These are phyloP conservation scores for Catamblyrhynchus diadema DNA, from an alignment of 2,797 vertebrate genomes.

Conservation along the genomic window DNA sequence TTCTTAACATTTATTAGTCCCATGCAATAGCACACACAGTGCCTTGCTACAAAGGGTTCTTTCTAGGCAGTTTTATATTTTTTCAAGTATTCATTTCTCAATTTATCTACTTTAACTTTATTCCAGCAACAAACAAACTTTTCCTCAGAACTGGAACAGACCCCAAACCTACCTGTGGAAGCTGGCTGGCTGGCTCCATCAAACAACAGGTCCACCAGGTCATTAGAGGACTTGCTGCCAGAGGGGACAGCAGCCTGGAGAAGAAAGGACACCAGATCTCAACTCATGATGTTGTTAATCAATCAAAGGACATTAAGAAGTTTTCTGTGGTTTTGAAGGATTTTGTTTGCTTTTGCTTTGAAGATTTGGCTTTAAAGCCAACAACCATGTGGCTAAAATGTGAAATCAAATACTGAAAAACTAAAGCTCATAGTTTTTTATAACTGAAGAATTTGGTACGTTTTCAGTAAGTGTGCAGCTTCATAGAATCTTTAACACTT, in stretches of 20 bases:
- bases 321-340: not conserved
- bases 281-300: not conserved
- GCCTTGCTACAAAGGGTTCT: not conserved
- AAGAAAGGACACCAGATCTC: conserved; percentile 16
- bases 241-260: conserved; percentile 80
- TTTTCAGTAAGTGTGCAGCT: not conserved
- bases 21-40: not conserved
- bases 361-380: not conserved
- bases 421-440: not conserved
- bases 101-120: not conserved
- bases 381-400: not conserved
- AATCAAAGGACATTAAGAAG: not conserved
- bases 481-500: not conserved
- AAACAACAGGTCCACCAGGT: conserved; percentile 88
- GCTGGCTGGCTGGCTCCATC: conserved; percentile 81
- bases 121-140: not conserved
- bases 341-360: not conserved
- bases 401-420: not conserved
- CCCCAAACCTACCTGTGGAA: conserved; percentile 76
- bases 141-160: not conserved
- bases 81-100: not conserved
- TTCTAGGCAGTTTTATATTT: not conserved
- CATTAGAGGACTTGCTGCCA: conserved; percentile 79
- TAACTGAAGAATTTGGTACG: not conserved
- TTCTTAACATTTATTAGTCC: conserved; percentile 7